phyloP scores from a whole-genome alignment of 2,797 vertebrate species.

The Diceros bicornis region DNA sequence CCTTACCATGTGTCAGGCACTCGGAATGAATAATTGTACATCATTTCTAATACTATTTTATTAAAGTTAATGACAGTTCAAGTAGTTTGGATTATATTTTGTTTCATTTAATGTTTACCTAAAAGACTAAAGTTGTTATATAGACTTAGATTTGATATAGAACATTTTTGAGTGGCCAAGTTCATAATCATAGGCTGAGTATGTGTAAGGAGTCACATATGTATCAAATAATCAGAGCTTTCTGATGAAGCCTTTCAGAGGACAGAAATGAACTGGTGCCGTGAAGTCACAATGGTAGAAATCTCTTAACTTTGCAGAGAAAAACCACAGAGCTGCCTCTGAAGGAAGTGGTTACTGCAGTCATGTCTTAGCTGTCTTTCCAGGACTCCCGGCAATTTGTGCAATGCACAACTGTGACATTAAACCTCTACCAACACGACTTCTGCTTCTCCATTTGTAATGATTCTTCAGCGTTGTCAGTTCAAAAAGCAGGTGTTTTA shows the following conservation, averaged over 20 bases:
- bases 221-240: not conserved
- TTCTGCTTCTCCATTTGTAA: not conserved
- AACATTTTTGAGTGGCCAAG: not conserved
- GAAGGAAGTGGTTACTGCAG: not conserved
- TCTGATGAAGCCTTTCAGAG: not conserved
- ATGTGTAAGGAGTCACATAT: not conserved
- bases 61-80: constrained; percentile 34
- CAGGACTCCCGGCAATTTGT: not conserved
- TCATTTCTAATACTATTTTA: constrained; percentile 36
- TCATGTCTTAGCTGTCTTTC: not conserved
- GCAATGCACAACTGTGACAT: not conserved
- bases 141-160: constrained; percentile 20
- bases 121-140: not conserved
- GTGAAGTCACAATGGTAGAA: not conserved
- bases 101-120: constrained; percentile 48
- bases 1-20: not conserved
- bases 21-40: constrained; percentile 14
- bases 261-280: not conserved
- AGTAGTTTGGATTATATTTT: constrained; percentile 27
- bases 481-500: not conserved
- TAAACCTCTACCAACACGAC: not conserved
- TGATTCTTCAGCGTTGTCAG: not conserved
- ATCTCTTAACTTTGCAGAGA: not conserved
- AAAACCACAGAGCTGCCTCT: not conserved
- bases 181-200: not conserved